Percentiles rank a stretch among this genome's conserved stretches.
Evolutionary conservation across 2,113 vertebrate species (phyloP).

Genomic region (Gulo gulo): DNA sequence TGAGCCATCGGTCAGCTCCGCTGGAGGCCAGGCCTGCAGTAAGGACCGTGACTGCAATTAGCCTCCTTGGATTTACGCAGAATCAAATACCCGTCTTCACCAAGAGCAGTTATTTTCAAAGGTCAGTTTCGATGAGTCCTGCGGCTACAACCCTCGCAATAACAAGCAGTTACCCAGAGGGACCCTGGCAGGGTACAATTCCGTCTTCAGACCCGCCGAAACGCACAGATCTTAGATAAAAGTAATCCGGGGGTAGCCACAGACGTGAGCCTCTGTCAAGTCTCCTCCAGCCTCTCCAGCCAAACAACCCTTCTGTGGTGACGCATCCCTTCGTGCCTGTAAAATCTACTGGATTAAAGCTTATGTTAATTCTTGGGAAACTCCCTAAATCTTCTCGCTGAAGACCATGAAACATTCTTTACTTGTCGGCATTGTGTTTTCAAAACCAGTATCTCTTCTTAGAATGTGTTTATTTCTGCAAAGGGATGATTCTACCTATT

Average conservation of each 20-base stretch:
- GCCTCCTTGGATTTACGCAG: neutral
- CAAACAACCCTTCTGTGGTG: neutral
- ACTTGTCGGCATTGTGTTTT: neutral
- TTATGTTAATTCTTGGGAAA: neutral
- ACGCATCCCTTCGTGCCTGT: neutral
- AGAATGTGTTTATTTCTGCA: conserved; percentile 19
- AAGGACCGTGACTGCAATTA: conserved; percentile 4
- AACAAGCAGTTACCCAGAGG: neutral
- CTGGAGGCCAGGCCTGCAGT: neutral
- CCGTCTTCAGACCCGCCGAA: neutral
- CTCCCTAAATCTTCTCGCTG: neutral
- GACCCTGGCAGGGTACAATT: neutral
- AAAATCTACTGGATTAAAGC: conserved; percentile 3
- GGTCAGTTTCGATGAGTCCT: neutral
- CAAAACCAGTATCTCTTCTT: neutral
- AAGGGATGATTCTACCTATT: neutral
- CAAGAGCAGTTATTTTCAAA: conserved; percentile 47
- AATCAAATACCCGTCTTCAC: conserved; percentile 29
- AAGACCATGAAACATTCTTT: neutral
- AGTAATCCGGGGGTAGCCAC: neutral
- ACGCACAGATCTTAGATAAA: neutral
- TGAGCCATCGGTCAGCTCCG: neutral
- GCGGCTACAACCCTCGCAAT: neutral
- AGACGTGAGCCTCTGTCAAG: neutral
- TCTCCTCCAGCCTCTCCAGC: neutral